Evolutionary conservation across 2,888 invertebrate species (phyloP).

Genomic region (Alentia gelatinosa): DNA sequence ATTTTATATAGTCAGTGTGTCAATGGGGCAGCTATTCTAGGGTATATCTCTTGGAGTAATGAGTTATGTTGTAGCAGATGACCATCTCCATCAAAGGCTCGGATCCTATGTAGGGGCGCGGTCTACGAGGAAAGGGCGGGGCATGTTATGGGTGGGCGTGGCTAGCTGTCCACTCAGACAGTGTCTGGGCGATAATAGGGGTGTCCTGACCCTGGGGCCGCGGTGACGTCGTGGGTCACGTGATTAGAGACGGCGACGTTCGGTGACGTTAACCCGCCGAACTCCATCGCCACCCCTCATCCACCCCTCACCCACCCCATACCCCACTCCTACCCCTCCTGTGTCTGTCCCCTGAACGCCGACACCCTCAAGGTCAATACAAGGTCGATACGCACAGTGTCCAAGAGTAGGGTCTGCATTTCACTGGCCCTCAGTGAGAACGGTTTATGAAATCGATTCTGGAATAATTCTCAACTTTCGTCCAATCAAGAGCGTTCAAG

Average conservation of each 20-base stretch:
- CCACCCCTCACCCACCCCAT: neutral
- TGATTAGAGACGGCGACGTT: neutral
- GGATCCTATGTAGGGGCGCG: neutral
- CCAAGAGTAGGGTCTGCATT: neutral
- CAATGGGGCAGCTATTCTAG: too few relatives aligned
- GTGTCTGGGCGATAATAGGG: slow-evolving; percentile 9
- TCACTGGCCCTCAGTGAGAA: neutral
- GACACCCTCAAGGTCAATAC: slow-evolving; percentile 9
- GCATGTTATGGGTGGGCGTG: neutral
- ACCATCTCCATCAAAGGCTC: neutral
- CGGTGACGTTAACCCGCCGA: neutral
- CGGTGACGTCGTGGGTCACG: slow-evolving; percentile 20
- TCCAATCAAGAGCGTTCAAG: too few relatives aligned
- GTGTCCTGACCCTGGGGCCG: neutral
- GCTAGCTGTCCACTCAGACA: neutral
- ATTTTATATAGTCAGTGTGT: too few relatives aligned
- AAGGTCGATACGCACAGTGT: neutral
- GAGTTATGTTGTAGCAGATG: too few relatives aligned
- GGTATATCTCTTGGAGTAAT: too few relatives aligned
- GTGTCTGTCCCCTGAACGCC: neutral
- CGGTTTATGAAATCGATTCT: too few relatives aligned
- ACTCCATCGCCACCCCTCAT: neutral
- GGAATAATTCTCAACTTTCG: too few relatives aligned
- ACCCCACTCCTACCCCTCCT: neutral
- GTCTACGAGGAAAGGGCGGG: neutral